Conservation (phyloP, 1,140 invertebrate genomes). For the Eumaeus atala region DNA sequence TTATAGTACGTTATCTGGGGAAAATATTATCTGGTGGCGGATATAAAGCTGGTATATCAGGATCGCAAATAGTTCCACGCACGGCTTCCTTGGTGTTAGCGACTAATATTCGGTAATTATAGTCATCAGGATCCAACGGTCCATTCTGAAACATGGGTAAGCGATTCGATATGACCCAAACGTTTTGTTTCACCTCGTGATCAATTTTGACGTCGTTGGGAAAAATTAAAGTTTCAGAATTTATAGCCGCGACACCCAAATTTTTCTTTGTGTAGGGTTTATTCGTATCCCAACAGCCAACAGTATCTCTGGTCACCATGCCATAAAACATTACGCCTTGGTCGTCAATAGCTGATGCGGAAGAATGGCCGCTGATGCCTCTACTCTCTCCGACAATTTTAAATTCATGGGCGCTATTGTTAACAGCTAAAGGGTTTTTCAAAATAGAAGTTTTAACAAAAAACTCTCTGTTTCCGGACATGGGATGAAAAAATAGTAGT, state of each 20-base stretch:
- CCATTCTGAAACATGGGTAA: slow-evolving; percentile 81
- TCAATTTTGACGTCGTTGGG: slow-evolving; percentile 87
- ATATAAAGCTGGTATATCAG: slow-evolving; percentile 33
- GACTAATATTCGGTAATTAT: slow-evolving; percentile 83
- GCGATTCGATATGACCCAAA: slow-evolving; percentile 85
- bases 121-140: slow-evolving; percentile 76
- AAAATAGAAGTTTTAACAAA: slow-evolving; percentile 80
- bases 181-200: slow-evolving; percentile 77
- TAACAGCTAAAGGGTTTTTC: slow-evolving; percentile 74
- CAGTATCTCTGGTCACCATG: slow-evolving; percentile 81
- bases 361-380: slow-evolving; percentile 79
- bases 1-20: background rate
- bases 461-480: slow-evolving; percentile 86
- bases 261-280: slow-evolving; percentile 80
- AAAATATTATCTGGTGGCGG: slow-evolving; percentile 2
- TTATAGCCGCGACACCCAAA: slow-evolving; percentile 76
- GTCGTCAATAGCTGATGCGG: slow-evolving; percentile 80
- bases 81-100: slow-evolving; percentile 77
- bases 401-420: slow-evolving; percentile 75
- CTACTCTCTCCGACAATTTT: slow-evolving; percentile 77
- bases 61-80: slow-evolving; percentile 81
- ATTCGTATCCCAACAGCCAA: slow-evolving; percentile 86
- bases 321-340: slow-evolving; percentile 86
- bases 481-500: slow-evolving; percentile 83
- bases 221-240: slow-evolving; percentile 79